Percentiles rank a stretch among this genome's conserved stretches.
phyloP scores from a whole-genome alignment of 1,140 invertebrate species.

The Antheraea mylitta region DNA sequence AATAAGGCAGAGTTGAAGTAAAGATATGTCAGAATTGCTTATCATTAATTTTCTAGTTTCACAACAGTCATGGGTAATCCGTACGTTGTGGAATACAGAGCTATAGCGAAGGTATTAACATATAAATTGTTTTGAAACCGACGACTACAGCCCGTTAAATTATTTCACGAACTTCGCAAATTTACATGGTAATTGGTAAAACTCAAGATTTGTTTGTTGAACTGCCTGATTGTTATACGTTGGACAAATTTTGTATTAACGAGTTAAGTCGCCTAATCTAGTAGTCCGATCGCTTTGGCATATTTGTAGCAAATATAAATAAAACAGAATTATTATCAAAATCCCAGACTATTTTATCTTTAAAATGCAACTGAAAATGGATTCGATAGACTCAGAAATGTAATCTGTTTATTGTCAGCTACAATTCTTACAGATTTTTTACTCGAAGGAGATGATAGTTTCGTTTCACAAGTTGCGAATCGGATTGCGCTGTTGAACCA shows the following conservation, averaged over 20 bases:
- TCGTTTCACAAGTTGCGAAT: too few species aligned
- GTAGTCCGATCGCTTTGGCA: too few species aligned
- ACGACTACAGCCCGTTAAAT: constrained; percentile 71
- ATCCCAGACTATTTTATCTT: too few species aligned
- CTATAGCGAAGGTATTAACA: constrained; percentile 69
- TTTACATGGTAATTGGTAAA: constrained; percentile 77
- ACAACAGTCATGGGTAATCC: constrained; percentile 24
- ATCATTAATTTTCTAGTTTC: constrained; percentile 12
- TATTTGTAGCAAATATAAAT: too few species aligned
- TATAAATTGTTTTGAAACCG: constrained; percentile 76
- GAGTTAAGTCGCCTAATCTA: background rate
- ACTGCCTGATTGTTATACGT: constrained; percentile 47
- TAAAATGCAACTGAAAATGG: too few species aligned
- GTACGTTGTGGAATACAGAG: constrained; percentile 37
- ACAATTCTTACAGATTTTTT: too few species aligned
- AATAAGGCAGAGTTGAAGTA: background rate
- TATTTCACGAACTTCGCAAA: constrained; percentile 75
- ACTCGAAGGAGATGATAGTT: too few species aligned
- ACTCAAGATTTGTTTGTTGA: constrained; percentile 71
- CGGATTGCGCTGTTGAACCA: too few species aligned
- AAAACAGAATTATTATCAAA: too few species aligned
- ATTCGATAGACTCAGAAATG: too few species aligned
- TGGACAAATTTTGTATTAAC: background rate
- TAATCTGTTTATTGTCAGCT: too few species aligned
- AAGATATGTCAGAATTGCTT: background rate